A percentile compares a stretch with the other conserved stretches of the same genome.
These are phyloP conservation scores for Ctenopoma kingsleyae DNA, from an alignment of 2,797 vertebrate genomes.

Conservation along the genomic window DNA sequence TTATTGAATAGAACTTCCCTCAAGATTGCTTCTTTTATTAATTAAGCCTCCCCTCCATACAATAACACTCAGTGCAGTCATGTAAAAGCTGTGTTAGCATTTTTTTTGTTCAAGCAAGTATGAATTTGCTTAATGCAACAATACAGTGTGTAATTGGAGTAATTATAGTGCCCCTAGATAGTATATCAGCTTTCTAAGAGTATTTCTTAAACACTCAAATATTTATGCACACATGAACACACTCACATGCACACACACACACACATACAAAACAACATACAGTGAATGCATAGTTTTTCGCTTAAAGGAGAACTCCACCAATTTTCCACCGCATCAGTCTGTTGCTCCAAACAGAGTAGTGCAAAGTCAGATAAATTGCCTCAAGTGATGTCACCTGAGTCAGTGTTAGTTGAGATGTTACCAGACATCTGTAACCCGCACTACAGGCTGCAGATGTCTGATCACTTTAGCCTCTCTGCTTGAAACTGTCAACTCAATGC, in stretches of 20 bases:
- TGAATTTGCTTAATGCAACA: conserved; percentile 75
- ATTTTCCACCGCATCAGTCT: neutral
- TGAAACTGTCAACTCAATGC: too few species aligned
- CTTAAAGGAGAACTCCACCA: neutral
- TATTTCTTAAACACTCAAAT: conserved; percentile 41
- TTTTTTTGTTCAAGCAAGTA: conserved; percentile 69
- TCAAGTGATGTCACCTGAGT: neutral
- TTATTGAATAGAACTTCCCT: conserved; percentile 79
- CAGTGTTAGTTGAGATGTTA: too few species aligned
- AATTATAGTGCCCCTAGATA: conserved; percentile 66
- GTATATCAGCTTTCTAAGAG: conserved; percentile 56
- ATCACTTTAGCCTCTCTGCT: neutral
- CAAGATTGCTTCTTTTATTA: conserved; percentile 83
- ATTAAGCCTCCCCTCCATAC: conserved; percentile 68
- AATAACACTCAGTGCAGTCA: conserved; percentile 67
- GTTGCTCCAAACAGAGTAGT: neutral
- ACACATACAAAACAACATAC: neutral
- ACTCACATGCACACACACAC: neutral
- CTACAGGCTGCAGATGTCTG: too few species aligned
- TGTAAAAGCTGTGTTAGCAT: conserved; percentile 80
- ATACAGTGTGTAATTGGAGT: conserved; percentile 64
- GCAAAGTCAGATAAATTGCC: neutral
- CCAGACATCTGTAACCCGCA: neutral
- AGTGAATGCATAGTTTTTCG: neutral
- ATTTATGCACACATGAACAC: neutral